Evolutionary conservation across 2,888 invertebrate species (phyloP).

Genomic region (Erebia palarica): DNA sequence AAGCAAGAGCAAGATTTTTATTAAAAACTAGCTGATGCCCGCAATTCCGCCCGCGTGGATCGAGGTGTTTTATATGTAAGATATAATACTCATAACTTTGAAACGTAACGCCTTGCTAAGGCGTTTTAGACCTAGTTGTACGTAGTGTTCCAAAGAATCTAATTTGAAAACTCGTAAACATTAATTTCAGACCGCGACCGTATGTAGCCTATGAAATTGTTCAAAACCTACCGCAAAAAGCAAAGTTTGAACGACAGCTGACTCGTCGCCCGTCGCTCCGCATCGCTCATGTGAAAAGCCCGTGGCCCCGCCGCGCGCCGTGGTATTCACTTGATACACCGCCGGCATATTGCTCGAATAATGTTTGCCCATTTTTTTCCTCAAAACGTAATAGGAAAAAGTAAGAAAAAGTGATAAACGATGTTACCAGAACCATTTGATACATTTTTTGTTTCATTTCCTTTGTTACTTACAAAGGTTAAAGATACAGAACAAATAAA

Average conservation of each 20-base stretch:
- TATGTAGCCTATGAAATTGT: not conserved
- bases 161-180: too few relatives aligned
- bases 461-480: not conserved
- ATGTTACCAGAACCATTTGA: not conserved
- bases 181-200: too few relatives aligned
- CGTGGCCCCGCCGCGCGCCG: not conserved
- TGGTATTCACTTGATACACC: not conserved
- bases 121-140: too few relatives aligned
- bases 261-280: not conserved
- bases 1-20: too few relatives aligned
- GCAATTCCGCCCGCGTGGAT: too few relatives aligned
- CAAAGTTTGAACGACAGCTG: not conserved
- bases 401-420: conserved; percentile 10
- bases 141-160: too few relatives aligned
- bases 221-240: not conserved
- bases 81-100: too few relatives aligned
- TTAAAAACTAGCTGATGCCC: too few relatives aligned
- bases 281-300: not conserved
- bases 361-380: conserved; percentile 1
- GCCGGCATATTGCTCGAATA: not conserved
- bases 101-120: too few relatives aligned
- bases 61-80: too few relatives aligned
- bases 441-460: not conserved
- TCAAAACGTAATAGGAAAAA: not conserved
- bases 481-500: not conserved